Evolutionary conservation across 2,797 vertebrate genomes (phyloP).

Genomic region (Coregonus suidteri): DNA sequence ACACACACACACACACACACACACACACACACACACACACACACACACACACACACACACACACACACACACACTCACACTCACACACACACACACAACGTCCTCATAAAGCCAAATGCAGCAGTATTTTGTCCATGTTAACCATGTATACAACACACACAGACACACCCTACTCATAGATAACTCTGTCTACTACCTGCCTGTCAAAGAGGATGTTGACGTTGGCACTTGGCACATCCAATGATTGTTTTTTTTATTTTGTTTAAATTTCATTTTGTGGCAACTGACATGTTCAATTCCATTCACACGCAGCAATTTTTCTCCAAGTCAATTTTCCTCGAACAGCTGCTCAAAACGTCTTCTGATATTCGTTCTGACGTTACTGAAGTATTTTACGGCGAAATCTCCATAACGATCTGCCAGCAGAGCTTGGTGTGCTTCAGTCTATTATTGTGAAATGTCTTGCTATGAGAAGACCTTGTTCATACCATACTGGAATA

Average conservation of each 20-base stretch:
- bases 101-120: too few relatives aligned
- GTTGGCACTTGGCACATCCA: too few relatives aligned
- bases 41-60: too few relatives aligned
- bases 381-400: background rate
- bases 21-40: too few relatives aligned
- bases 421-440: background rate
- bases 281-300: too few relatives aligned
- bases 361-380: background rate
- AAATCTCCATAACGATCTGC: background rate
- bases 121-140: too few relatives aligned
- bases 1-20: background rate
- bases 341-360: background rate
- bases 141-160: constrained; percentile 31
- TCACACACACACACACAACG: too few relatives aligned
- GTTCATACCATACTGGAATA: background rate
- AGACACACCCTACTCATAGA: background rate
- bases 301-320: too few relatives aligned
- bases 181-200: background rate
- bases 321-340: background rate
- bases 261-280: too few relatives aligned
- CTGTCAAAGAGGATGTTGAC: too few relatives aligned
- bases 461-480: background rate
- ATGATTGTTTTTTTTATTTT: too few relatives aligned
- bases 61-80: too few relatives aligned
- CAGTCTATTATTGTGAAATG: background rate